Conservation (phyloP, 2,113 vertebrate species). For the Fregetta grallaria region DNA sequence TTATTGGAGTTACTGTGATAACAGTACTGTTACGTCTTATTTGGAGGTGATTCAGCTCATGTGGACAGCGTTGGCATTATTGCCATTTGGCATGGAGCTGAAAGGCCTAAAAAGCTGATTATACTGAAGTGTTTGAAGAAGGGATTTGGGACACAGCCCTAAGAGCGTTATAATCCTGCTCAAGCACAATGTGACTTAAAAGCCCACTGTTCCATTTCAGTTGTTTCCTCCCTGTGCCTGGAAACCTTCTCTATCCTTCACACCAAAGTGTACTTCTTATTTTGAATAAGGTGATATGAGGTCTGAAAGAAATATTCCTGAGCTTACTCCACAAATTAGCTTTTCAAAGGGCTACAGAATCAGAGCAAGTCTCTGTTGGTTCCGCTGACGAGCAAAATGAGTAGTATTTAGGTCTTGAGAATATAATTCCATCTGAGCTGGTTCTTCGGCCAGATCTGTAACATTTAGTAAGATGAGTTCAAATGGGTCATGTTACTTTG, state of each 20-base stretch:
- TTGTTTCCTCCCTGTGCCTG: not conserved
- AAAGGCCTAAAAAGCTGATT: conserved; percentile 56
- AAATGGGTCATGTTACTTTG: not conserved
- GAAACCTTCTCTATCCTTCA: not conserved
- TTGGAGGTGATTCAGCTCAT: not conserved
- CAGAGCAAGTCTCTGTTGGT: not conserved
- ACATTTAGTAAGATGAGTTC: not conserved
- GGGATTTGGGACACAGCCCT: not conserved
- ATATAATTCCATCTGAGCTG: not conserved
- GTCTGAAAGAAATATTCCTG: not conserved
- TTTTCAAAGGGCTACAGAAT: not conserved
- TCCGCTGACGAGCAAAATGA: not conserved
- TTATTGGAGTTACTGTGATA: not conserved
- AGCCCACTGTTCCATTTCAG: not conserved
- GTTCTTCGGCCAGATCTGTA: not conserved
- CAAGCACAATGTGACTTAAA: conserved; percentile 35
- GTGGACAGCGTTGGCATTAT: not conserved
- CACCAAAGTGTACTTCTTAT: not conserved
- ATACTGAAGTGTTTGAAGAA: conserved; percentile 10
- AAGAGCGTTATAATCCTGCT: conserved; percentile 38
- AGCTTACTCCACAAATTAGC: not conserved
- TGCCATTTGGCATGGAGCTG: conserved; percentile 15
- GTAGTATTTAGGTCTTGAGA: not conserved
- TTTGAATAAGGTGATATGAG: not conserved
- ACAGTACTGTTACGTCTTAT: not conserved